Percentiles rank a stretch among this genome's conserved stretches.
Evolutionary conservation across 1,140 invertebrate species (phyloP).

Genomic region (Metopolophium dirhodum): DNA sequence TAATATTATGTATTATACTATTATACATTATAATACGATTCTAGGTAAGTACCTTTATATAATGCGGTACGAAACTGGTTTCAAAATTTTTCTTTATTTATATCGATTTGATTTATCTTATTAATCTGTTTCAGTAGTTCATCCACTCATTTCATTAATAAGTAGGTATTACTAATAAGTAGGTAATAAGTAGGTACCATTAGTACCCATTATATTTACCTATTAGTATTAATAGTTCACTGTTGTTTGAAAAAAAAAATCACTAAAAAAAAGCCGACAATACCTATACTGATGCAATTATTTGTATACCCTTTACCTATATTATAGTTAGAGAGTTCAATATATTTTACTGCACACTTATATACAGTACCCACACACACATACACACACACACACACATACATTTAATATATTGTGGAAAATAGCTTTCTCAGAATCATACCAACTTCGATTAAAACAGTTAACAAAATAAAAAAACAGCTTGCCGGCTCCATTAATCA

Average conservation of each 20-base stretch:
- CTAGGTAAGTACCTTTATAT: background rate
- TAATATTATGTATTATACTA: background rate
- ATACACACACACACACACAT: background rate
- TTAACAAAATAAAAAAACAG: background rate
- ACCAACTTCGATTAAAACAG: background rate
- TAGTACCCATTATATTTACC: background rate
- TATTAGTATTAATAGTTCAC: background rate
- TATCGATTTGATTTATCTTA: background rate
- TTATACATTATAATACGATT: background rate
- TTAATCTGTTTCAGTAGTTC: background rate
- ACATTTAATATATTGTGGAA: conserved; percentile 14
- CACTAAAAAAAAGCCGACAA: background rate
- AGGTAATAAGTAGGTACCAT: background rate
- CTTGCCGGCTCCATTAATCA: conserved; percentile 23
- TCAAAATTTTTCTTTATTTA: background rate
- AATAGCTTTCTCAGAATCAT: conserved; percentile 14
- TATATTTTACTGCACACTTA: background rate
- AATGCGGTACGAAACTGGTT: background rate
- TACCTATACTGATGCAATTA: background rate
- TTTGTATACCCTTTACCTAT: background rate
- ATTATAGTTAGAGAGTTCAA: background rate
- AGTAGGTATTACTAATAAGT: background rate
- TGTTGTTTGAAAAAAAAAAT: background rate
- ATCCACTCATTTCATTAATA: background rate
- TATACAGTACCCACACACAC: background rate